Base-by-base conservation (phyloP, 2,888 invertebrate species). In the Rhagonycha fulva region DNA sequence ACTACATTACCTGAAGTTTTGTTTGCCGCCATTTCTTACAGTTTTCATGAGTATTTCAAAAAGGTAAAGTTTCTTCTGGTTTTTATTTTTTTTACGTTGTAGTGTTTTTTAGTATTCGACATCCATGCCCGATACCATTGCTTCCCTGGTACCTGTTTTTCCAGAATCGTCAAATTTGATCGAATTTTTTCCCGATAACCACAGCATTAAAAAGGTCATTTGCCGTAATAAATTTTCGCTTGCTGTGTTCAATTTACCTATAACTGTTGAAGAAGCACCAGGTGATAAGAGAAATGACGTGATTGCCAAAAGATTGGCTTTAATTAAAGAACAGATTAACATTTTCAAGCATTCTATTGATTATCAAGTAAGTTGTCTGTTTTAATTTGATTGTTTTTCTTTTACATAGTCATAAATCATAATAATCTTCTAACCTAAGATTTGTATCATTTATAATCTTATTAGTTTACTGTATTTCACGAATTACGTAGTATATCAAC, bases 21-120 rank as follows among this genome's bases (percentile, higher is more conserved):
- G 23, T 72, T 72, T 72, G 47, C 72, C 0, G 72, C 72, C 9
- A 67, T 72, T 67, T 72, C 72, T 3, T 47, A 66, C 11, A 72
- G 72, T 28, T 67, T 72, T 23, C 23, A 32, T n/a, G 72, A 72
- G 11, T 72, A 67, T 14, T 72, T 72, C 11, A 14, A 66, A 14
- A 72, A 72, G 72, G 72, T 72, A 68, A 19, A n/a, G 7, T 14
- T 12, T 0, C 0, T 30, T 23, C 24, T 63, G 4, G 14, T 0
- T 26, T 67, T 24, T 26, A 28, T 11, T n/a, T 67, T n/a, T 24
- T 19, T 19, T 14, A 10, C 23, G 4, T 68, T 28, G 9, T 14
- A 5, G 3, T 9, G 12, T 71, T 26, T 72, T 72, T 47, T 47
- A 72, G 72, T 10, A 67, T 26, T 30, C 66, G 2, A 32, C 66